phyloP scores from a whole-genome alignment of 1,140 invertebrate species.

The Cotesia chilonis region DNA sequence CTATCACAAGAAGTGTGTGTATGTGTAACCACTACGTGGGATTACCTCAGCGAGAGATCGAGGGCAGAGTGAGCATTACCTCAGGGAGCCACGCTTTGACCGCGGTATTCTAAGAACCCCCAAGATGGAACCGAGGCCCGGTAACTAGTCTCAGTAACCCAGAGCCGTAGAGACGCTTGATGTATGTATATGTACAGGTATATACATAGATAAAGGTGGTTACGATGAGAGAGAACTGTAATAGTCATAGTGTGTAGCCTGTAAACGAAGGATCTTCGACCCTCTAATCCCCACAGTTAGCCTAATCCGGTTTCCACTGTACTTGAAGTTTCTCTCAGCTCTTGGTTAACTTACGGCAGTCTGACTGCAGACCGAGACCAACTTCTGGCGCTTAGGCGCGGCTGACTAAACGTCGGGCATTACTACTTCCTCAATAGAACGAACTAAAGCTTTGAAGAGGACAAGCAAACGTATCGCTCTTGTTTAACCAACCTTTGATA shows the following conservation, averaged over 20 bases:
- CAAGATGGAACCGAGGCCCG: slow-evolving; percentile 11
- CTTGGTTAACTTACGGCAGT: slow-evolving; percentile 37
- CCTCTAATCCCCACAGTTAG: slow-evolving; percentile 36
- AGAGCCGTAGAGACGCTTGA: too few species aligned
- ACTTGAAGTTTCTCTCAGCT: slow-evolving; percentile 23
- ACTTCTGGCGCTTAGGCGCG: slow-evolving; percentile 35
- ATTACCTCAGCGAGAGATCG: slow-evolving; percentile 26
- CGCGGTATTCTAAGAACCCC: slow-evolving; percentile 26
- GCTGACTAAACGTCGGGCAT: slow-evolving; percentile 36
- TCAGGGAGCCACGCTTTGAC: slow-evolving; percentile 27
- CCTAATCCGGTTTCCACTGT: slow-evolving; percentile 37
- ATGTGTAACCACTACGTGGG: background rate
- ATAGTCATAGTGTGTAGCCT: background rate
- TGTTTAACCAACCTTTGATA: background rate
- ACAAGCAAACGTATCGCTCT: background rate
- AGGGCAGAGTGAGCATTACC: slow-evolving; percentile 24
- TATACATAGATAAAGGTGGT: slow-evolving; percentile 1
- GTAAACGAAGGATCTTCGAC: slow-evolving; percentile 1
- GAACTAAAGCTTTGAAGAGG: background rate
- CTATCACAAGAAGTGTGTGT: background rate
- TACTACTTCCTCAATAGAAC: slow-evolving; percentile 15
- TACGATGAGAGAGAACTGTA: background rate
- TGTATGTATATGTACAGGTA: background rate
- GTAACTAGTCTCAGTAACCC: background rate
- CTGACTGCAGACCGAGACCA: slow-evolving; percentile 30